Evolutionary conservation across 2,888 invertebrate species (phyloP).

Genomic region (Flexamia atlantica): DNA sequence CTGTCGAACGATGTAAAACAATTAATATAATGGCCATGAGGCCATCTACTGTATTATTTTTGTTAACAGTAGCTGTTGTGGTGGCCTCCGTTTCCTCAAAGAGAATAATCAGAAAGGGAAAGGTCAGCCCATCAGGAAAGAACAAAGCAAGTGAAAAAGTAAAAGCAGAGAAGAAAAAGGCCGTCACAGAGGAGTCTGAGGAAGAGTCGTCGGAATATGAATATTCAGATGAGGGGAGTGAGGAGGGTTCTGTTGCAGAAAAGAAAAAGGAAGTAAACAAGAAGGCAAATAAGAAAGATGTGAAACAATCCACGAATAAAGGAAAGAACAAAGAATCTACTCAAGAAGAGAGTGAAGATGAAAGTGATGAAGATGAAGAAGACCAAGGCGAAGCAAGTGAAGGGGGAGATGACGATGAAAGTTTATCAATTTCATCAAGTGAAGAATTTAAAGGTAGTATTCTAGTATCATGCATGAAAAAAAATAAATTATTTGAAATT

Average conservation of each 20-base stretch:
- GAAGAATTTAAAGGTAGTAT: slow-evolving; percentile 34
- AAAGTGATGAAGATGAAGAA: not conserved
- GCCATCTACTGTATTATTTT: slow-evolving; percentile 23
- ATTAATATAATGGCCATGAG: slow-evolving; percentile 30
- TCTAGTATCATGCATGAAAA: too few species aligned
- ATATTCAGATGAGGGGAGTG: slow-evolving; percentile 21
- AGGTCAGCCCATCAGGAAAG: not conserved
- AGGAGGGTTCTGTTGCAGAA: not conserved
- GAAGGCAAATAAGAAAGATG: not conserved
- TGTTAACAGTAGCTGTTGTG: slow-evolving; percentile 17
- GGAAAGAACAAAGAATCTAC: not conserved
- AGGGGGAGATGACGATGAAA: not conserved
- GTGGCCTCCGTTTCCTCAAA: slow-evolving; percentile 14
- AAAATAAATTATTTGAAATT: too few species aligned
- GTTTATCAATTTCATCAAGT: slow-evolving; percentile 2
- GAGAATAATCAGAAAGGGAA: slow-evolving; percentile 23
- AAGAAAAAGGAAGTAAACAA: slow-evolving; percentile 4
- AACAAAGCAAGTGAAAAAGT: not conserved
- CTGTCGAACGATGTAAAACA: not conserved
- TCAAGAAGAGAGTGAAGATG: not conserved
- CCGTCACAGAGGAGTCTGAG: not conserved
- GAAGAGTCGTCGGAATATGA: slow-evolving; percentile 13
- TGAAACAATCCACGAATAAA: too few species aligned
- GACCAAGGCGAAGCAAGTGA: not conserved
- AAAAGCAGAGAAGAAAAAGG: slow-evolving; percentile 6